Evolutionary conservation across 2,113 vertebrate species (phyloP), one percentile per base, ranked within the genome.

Genomic region (Psammodynastes pulverulentus): DNA sequence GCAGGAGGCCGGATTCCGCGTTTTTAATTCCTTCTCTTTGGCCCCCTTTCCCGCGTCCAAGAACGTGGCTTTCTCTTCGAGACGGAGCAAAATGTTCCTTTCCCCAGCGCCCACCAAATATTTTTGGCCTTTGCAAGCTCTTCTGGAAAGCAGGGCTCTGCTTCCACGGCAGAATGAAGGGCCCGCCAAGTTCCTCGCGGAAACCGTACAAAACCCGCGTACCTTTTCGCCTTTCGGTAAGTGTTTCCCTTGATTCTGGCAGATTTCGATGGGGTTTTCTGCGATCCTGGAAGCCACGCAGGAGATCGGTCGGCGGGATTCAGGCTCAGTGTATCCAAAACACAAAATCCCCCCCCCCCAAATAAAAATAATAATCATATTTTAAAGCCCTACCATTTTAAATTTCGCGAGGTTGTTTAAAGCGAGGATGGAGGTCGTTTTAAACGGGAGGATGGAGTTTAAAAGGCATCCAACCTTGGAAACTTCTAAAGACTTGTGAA

Each of bases 61-160:
- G 46, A 1, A n/a, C 5, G 21, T 13, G 24, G 29, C 72, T 90
- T 53, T 6, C 86, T 91, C 8, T 26, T 10, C 4, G 34, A 1
- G 0, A 13, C 10, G 4, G 9, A 46, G 29, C 10, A 5, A 21
- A 9, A 29, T n/a, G 8, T 19, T 5, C 1, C 85, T 86, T 67
- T 34, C 54, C 3, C 43, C 12, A n/a, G 1, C 9, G 12, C 84
- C 43, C 56, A 29, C 56, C 9, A 58, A 26, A 58, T 9, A 53
- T 5, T 24, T 9, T 62, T n/a, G 58, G 58, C 3, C 9, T 15
- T 24, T 12, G 3, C 2, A 9, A 5, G 9, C 48, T 88, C 90
- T 52, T 90, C 90, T 39, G 0, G 92, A 10, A 91, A 94, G 89
- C 89, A 84, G 87, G 91, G 92, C 91, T 93, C 93, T 34, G 86